Base-by-base conservation (phyloP, 2,797 vertebrate genomes). In the Loris lydekkerianus region DNA sequence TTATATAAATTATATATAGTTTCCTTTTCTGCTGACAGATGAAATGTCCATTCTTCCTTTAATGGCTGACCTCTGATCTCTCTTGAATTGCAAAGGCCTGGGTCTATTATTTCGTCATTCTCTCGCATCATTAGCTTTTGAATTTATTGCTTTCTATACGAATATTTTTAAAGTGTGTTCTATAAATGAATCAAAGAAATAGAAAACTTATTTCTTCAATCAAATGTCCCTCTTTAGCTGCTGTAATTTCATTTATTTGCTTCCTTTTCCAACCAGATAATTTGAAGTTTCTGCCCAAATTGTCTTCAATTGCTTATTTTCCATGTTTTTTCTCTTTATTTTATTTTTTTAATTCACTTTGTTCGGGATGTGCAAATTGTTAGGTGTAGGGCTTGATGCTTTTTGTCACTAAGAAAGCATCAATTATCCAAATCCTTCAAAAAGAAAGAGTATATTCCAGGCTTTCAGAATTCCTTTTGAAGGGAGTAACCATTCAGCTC, bases 341-440 rank as follows among this genome's bases (percentile, higher is more conserved):
- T 72, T 86, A 56, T 77, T 9, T 86, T 63, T 77, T 9, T 65
- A 82, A n/a, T 82, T 11, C 10, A 40, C 23, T 76, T 89, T 87
- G 18, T 34, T 58, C n/a, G 70, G 21, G 27, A 27, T 56, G 13
- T 29, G 2, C 10, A 75, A 58, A 31, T 13, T 70, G 3, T 10
- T 49, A 65, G 10, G 8, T 72, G 6, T 53, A 49, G 2, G 60
- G 23, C 14, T 49, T 34, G 0, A 49, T 34, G 10, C 63, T 31
- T 34, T 93, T 34, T 93, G 89, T 4, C 37, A 46, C 17, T 46
- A 73, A 46, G 29, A 82, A 77, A 40, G 21, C 27, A 17, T 25
- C 23, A n/a, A 18, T 0, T 14, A 27, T 27, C 15, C 40, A 46
- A 15, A 7, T 34, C 1, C 15, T 25, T 20, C 46, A 4, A 9